These are phyloP conservation scores for Drosophila leontia DNA, from an alignment of 1,140 invertebrate species.

Conservation along the genomic window DNA sequence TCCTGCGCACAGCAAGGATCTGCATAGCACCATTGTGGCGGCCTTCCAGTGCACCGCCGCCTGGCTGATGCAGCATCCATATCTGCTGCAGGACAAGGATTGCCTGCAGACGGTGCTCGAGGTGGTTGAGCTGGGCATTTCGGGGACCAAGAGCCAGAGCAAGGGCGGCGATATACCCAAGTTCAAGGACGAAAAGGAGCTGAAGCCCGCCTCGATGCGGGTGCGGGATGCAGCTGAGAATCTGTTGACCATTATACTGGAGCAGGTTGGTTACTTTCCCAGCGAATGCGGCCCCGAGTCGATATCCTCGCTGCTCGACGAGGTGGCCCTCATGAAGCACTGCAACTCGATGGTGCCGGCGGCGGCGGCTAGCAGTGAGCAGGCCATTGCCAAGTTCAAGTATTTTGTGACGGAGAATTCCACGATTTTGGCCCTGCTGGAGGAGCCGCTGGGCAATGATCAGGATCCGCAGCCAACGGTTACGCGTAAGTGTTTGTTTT, in stretches of 20 bases:
- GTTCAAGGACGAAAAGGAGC: slow-evolving; percentile 97
- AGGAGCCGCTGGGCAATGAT: slow-evolving; percentile 94
- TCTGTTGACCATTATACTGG: slow-evolving; percentile 94
- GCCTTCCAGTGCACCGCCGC: slow-evolving; percentile 96
- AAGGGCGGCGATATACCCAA: slow-evolving; percentile 95
- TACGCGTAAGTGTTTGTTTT: slow-evolving; percentile 85
- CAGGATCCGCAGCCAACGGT: slow-evolving; percentile 92
- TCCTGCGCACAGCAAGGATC: slow-evolving; percentile 97
- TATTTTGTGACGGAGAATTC: slow-evolving; percentile 97
- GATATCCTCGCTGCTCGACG: slow-evolving; percentile 94
- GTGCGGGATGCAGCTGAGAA: slow-evolving; percentile 98
- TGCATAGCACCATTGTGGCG: slow-evolving; percentile 98
- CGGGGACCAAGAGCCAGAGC: slow-evolving; percentile 95
- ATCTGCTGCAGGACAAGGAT: slow-evolving; percentile 95
- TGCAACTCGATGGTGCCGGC: slow-evolving; percentile 87
- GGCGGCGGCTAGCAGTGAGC: slow-evolving; percentile 61
- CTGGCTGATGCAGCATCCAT: slow-evolving; percentile 96
- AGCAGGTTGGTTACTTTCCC: slow-evolving; percentile 95
- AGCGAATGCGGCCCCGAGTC: slow-evolving; percentile 93
- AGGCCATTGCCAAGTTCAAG: slow-evolving; percentile 88
- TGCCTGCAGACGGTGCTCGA: slow-evolving; percentile 96
- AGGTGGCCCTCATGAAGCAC: slow-evolving; percentile 92
- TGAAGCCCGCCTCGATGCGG: slow-evolving; percentile 97
- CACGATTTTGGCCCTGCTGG: slow-evolving; percentile 94
- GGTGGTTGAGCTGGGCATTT: slow-evolving; percentile 98